Base-by-base conservation (phyloP, 2,113 vertebrate species). In the Tetrao urogallus region DNA sequence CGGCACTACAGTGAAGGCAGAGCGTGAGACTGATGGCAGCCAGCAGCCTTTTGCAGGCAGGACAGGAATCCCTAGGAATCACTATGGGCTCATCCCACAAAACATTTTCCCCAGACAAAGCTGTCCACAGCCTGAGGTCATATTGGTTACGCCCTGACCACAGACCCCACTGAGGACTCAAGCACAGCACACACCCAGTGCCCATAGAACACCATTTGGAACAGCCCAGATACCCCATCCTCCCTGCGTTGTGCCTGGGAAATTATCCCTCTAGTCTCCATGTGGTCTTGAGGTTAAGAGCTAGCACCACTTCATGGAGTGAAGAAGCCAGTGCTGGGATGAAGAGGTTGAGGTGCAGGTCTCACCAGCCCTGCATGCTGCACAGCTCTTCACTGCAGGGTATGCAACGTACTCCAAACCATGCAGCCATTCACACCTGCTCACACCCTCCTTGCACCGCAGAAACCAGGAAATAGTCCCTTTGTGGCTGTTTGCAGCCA, bases 251-350 rank as follows among this genome's bases (percentile, higher is more conserved):
- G 30, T 57, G 28, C 54, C 54, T 32, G 54, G 10, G 16, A 17
- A 56, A 19, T 56, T 18, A 30, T 30, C 54, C 28, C 54, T 32
- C 17, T 57, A 32, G 54, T 19, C 54, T 17, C 30, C 6, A 30
- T 32, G 54, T 57, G 30, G 30, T 19, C 54, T 32, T 32, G 30
- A 32, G 54, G 2, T 57, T 36, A 43, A 17, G 27, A 8, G 28
- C 10, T 34, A 72, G 32, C 32, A 12, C 16, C 0, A 0, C 1
- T 1, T 38, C 79, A 38, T 3, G n/a, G 4, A n/a, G 16, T 18
- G 67, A 36, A 47, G 30, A 67, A 82, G 22, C 13, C 40, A 61
- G 38, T 63, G 30, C 7, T 48, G 40, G 27, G 30, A 47, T 43
- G 40, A 47, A 78, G 27, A 6, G 15, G 25, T 38, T 43, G 66